Percentiles rank a stretch among this genome's conserved stretches.
Conservation (phyloP, 1,140 invertebrate genomes). For the Aphis gossypii region DNA sequence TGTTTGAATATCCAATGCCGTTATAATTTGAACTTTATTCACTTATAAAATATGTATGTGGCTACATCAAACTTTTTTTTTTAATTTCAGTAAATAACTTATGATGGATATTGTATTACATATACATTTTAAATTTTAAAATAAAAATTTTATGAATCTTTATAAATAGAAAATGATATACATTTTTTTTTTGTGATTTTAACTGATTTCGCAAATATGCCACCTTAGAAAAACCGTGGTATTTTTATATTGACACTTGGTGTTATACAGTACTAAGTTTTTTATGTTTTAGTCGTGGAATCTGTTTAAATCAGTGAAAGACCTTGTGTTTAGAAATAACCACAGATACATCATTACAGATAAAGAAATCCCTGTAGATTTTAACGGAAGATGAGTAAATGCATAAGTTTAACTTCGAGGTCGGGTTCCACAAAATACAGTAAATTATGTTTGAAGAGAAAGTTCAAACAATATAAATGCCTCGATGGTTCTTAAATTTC, state of each 20-base stretch:
- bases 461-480: neutral
- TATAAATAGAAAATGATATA: neutral
- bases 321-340: neutral
- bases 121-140: neutral
- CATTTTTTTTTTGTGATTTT: neutral
- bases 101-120: neutral
- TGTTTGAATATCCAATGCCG: neutral
- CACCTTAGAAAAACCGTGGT: neutral
- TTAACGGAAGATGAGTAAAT: neutral
- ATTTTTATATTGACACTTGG: neutral
- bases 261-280: neutral
- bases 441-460: neutral
- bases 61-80: neutral
- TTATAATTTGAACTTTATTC: neutral
- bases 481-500: neutral
- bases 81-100: neutral
- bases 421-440: neutral
- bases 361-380: neutral
- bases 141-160: neutral
- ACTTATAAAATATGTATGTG: neutral
- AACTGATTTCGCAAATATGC: neutral
- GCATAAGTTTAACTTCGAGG: neutral
- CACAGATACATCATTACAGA: neutral
- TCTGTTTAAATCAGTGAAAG: neutral
- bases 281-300: neutral